Conservation (phyloP, 2,888 invertebrate species). For the Lycaena phlaeas region DNA sequence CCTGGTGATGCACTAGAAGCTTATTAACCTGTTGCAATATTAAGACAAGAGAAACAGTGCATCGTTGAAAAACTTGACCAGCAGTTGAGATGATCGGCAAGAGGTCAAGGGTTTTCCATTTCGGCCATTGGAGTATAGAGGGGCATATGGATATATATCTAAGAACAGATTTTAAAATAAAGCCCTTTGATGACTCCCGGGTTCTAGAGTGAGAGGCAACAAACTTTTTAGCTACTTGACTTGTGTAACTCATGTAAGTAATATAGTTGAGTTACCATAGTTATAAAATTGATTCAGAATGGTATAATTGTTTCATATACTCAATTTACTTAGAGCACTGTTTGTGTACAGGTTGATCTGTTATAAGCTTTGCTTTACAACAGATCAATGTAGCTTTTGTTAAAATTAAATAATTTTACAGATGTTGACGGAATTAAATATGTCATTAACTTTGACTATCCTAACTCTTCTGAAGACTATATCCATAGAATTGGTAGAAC, state of each 20-base stretch:
- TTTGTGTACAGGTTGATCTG: too few relatives aligned
- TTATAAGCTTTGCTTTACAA: too few relatives aligned
- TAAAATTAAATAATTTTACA: conserved; percentile 51
- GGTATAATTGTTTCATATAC: neutral
- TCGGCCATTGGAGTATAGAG: conserved; percentile 66
- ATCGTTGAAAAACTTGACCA: conserved; percentile 73
- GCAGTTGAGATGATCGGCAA: conserved; percentile 53
- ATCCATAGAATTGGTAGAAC: conserved; percentile 96
- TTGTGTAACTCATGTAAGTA: conserved; percentile 71
- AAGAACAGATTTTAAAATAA: conserved; percentile 30
- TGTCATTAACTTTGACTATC: conserved; percentile 97
- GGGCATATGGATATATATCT: conserved; percentile 40
- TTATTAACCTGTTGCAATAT: conserved; percentile 27
- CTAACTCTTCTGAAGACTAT: conserved; percentile 95
- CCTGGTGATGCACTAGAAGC: conserved; percentile 67
- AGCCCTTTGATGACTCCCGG: conserved; percentile 66
- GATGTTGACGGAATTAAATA: conserved; percentile 97
- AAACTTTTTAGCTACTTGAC: conserved; percentile 46
- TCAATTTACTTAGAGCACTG: too few relatives aligned
- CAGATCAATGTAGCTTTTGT: too few relatives aligned
- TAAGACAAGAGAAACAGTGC: conserved; percentile 38
- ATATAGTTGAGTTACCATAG: conserved; percentile 56
- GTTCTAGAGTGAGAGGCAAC: conserved; percentile 71
- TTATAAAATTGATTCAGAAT: conserved; percentile 14
- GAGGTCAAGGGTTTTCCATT: conserved; percentile 73